A percentile compares a stretch with the other conserved stretches of the same genome.
phyloP scores from a whole-genome alignment of 1,140 invertebrate species.

The Hyphantria cunea region DNA sequence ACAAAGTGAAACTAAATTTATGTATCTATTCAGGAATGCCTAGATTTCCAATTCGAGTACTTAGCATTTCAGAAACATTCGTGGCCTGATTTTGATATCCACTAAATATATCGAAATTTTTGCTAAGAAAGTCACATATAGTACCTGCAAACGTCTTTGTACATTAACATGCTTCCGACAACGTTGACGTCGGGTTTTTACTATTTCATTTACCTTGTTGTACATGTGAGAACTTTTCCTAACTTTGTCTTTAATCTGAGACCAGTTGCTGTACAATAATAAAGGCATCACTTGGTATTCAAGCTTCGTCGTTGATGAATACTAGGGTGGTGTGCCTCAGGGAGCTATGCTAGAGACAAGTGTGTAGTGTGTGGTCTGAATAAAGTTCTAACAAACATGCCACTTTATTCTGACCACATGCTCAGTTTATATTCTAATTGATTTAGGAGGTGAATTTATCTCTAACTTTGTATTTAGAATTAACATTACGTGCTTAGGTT shows the following conservation, averaged over 20 bases:
- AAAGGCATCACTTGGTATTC: slow-evolving; percentile 48
- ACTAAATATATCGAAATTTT: slow-evolving; percentile 12
- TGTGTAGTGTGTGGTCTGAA: no score
- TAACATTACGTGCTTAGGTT: no score
- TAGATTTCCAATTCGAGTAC: slow-evolving; percentile 2
- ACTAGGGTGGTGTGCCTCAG: slow-evolving; percentile 50
- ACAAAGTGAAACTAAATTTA: slow-evolving; percentile 1
- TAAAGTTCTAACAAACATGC: no score
- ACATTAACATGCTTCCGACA: slow-evolving; percentile 28
- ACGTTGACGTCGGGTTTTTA: slow-evolving; percentile 9
- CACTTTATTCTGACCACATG: slow-evolving; percentile 10
- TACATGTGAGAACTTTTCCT: slow-evolving; percentile 9
- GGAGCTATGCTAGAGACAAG: slow-evolving; percentile 40
- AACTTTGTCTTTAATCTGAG: no score
- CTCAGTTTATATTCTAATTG: neutral
- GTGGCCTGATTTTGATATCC: slow-evolving; percentile 15
- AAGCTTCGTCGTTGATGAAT: slow-evolving; percentile 50
- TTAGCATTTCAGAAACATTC: slow-evolving; percentile 16
- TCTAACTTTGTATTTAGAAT: no score
- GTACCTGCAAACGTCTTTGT: slow-evolving; percentile 2
- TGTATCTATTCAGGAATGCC: neutral
- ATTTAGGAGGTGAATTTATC: no score
- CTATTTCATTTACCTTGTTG: slow-evolving; percentile 18
- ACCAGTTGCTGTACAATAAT: no score
- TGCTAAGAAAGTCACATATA: slow-evolving; percentile 9